Percentiles rank a stretch among this genome's conserved stretches.
Conservation (phyloP, 2,888 invertebrate genomes). For the Anoplius nigerrimus region DNA sequence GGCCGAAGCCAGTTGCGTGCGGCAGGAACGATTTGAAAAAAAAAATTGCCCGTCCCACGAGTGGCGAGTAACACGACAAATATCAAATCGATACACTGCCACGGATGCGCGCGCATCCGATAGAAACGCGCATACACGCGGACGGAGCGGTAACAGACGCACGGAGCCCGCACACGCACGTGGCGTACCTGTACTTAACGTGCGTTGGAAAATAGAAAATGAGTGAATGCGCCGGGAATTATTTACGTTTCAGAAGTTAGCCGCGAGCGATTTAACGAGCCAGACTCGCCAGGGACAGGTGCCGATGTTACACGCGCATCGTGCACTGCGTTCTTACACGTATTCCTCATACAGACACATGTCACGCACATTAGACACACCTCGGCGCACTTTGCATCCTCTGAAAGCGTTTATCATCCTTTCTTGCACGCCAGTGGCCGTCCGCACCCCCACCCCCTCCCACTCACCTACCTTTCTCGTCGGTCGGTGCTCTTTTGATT, state of each 20-base stretch:
- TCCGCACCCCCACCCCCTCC: too few relatives aligned
- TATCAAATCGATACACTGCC: conserved; percentile 62
- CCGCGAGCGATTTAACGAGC: conserved; percentile 26
- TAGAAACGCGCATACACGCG: conserved; percentile 33
- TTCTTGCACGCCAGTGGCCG: background rate
- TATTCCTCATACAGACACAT: background rate
- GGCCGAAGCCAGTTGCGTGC: background rate
- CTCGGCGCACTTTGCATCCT: conserved; percentile 5
- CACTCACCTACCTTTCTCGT: too few relatives aligned
- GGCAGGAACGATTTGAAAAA: conserved; percentile 39
- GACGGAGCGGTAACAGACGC: background rate
- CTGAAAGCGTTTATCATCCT: conserved; percentile 2
- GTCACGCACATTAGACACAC: conserved; percentile 6
- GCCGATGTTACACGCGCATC: background rate
- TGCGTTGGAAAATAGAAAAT: conserved; percentile 54
- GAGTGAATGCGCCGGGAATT: conserved; percentile 21
- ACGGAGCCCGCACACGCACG: conserved; percentile 14
- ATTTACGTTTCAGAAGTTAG: conserved; percentile 36
- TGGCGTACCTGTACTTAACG: background rate
- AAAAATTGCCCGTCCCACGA: conserved; percentile 26
- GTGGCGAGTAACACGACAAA: conserved; percentile 58
- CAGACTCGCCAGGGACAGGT: background rate
- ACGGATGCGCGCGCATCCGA: conserved; percentile 58
- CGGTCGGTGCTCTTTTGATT: too few relatives aligned
- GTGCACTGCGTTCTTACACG: conserved; percentile 9